Evolutionary conservation across 2,797 vertebrate species (phyloP).

Genomic region (Agapornis canus): DNA sequence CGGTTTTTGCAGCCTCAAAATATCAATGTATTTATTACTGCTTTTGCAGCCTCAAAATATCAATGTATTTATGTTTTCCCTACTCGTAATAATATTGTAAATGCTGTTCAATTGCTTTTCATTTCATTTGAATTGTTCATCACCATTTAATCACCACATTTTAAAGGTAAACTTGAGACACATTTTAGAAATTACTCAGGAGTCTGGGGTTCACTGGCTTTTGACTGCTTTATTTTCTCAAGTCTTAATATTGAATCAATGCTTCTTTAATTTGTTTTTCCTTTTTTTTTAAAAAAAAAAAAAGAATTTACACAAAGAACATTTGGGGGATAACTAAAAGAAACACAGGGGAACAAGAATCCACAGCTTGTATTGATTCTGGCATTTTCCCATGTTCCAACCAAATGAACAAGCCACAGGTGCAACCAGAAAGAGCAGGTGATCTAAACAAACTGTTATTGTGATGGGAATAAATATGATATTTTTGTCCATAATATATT

Average conservation of each 20-base stretch:
- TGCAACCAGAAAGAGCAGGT: slow-evolving; percentile 73
- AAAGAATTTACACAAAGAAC: background rate
- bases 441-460: slow-evolving; percentile 74
- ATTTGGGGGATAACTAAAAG: slow-evolving; percentile 47
- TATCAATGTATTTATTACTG: background rate
- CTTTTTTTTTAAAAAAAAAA: background rate
- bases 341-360: slow-evolving; percentile 43
- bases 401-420: slow-evolving; percentile 70
- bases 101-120: background rate
- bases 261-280: background rate
- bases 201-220: background rate
- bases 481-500: slow-evolving; percentile 65
- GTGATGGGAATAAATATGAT: slow-evolving; percentile 60
- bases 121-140: background rate
- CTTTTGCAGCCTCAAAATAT: background rate
- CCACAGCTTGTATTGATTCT: slow-evolving; percentile 52
- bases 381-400: slow-evolving; percentile 52
- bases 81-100: background rate
- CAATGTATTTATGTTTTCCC: background rate
- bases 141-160: background rate
- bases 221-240: background rate
- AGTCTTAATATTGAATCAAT: background rate
- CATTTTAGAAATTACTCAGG: background rate
- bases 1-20: background rate
- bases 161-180: background rate